A percentile compares a stretch with the other conserved stretches of the same genome.
Evolutionary conservation across 2,888 invertebrate genomes (phyloP).

Genomic region (Sarcophaga subvicina): DNA sequence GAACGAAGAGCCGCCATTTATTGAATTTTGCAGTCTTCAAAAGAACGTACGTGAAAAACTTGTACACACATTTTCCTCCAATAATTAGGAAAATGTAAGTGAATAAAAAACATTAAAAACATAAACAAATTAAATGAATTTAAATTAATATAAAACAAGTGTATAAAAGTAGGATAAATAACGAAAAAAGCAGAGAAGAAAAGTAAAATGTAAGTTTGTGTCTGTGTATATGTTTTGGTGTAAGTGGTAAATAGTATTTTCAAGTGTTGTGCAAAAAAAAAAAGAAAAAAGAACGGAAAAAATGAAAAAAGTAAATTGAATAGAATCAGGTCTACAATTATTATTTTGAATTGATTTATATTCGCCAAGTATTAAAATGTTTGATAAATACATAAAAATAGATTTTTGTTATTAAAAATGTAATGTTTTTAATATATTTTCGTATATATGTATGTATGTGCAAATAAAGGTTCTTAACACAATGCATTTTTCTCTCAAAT

Average conservation of each 20-base stretch:
- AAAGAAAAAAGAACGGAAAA: constrained; percentile 16
- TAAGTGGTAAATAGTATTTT: constrained; percentile 44
- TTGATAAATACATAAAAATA: no score
- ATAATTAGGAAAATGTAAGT: constrained; percentile 70
- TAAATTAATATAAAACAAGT: constrained; percentile 55
- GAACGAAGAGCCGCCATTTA: constrained; percentile 68
- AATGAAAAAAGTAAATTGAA: background rate
- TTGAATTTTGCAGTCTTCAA: constrained; percentile 72
- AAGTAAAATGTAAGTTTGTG: constrained; percentile 42
- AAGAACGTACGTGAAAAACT: constrained; percentile 73
- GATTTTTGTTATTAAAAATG: background rate
- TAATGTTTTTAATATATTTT: background rate
- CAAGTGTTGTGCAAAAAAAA: constrained; percentile 46
- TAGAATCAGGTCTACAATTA: constrained; percentile 23
- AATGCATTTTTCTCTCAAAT: constrained; percentile 16
- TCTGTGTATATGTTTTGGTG: constrained; percentile 28
- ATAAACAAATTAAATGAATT: constrained; percentile 41
- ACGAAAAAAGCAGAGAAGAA: constrained; percentile 10
- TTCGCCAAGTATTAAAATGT: no score
- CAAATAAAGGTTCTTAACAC: constrained; percentile 27
- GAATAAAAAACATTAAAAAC: constrained; percentile 69
- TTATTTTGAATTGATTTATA: no score
- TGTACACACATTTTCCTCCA: constrained; percentile 73
- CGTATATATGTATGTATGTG: background rate
- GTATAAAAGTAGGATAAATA: constrained; percentile 42